A percentile compares a stretch with the other conserved stretches of the same genome.
Conservation (phyloP, 2,113 vertebrate genomes). For the Isurus oxyrinchus region DNA sequence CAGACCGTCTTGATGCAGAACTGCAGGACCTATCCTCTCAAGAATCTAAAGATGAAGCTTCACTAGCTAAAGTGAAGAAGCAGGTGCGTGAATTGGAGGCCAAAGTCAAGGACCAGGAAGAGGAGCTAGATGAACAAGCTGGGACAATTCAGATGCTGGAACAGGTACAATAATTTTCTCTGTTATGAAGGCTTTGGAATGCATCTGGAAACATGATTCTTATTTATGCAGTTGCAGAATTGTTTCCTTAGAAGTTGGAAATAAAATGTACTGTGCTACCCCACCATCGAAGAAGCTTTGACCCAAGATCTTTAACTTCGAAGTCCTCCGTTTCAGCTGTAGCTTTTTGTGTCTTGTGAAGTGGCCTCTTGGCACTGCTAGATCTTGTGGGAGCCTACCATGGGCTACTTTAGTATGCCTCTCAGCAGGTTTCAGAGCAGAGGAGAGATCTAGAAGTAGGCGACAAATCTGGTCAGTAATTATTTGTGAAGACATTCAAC, state of each 20-base stretch:
- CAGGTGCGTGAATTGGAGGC: conserved; percentile 88
- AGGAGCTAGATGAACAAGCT: conserved; percentile 93
- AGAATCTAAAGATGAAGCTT: conserved; percentile 91
- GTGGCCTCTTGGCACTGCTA: neutral
- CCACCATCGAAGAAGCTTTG: neutral
- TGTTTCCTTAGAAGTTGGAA: neutral
- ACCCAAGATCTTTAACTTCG: neutral
- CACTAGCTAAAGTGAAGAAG: conserved; percentile 86
- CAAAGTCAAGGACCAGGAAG: conserved; percentile 92
- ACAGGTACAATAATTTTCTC: conserved; percentile 63
- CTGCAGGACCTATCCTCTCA: conserved; percentile 90
- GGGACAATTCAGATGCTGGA: conserved; percentile 96
- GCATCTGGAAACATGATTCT: neutral
- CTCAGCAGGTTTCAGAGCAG: neutral
- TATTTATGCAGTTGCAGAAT: neutral
- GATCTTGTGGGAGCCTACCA: neutral
- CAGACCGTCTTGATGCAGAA: conserved; percentile 79
- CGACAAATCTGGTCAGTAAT: neutral
- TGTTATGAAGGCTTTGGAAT: neutral
- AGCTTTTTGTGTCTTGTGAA: neutral
- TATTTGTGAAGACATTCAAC: neutral
- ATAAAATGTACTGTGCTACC: neutral
- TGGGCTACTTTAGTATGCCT: neutral
- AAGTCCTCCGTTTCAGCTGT: neutral
- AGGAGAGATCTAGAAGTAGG: neutral